These are phyloP conservation scores for Chloroceryle aenea DNA, from an alignment of 2,113 vertebrate species.

Conservation along the genomic window DNA sequence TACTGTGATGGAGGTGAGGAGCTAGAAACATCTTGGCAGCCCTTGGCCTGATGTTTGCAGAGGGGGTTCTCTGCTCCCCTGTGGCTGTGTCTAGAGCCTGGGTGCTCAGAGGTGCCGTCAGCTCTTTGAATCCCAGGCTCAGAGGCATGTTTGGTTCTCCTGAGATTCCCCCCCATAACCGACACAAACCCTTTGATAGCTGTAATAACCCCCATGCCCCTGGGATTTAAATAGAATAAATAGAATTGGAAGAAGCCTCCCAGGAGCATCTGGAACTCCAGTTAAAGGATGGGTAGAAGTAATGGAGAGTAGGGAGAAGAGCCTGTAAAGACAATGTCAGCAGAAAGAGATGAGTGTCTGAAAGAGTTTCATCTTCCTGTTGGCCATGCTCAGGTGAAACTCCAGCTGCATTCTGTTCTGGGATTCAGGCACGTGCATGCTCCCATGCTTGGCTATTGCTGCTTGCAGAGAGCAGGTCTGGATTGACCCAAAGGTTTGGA, in stretches of 20 bases:
- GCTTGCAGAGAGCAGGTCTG: not conserved
- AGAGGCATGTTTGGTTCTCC: not conserved
- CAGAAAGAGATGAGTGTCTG: not conserved
- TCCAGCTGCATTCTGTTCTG: slow-evolving; percentile 20
- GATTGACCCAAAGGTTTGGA: not conserved
- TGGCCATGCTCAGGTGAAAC: not conserved
- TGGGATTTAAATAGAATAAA: not conserved
- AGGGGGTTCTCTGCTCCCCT: not conserved
- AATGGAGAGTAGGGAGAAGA: not conserved
- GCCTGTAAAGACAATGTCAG: not conserved
- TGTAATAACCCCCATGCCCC: not conserved
- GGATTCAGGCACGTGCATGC: not conserved
- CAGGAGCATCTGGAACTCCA: not conserved
- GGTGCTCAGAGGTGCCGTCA: not conserved
- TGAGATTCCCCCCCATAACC: not conserved
- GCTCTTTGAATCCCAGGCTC: not conserved
- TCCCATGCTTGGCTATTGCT: not conserved
- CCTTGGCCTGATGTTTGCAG: not conserved
- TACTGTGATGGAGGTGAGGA: not conserved
- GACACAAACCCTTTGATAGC: not conserved
- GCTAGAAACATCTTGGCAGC: not conserved
- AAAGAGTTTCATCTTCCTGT: not conserved
- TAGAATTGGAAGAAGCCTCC: not conserved
- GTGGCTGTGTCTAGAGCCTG: not conserved
- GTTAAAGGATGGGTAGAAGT: not conserved